Conservation (phyloP, 2,888 invertebrate genomes). For the Stegophylla sp. region DNA sequence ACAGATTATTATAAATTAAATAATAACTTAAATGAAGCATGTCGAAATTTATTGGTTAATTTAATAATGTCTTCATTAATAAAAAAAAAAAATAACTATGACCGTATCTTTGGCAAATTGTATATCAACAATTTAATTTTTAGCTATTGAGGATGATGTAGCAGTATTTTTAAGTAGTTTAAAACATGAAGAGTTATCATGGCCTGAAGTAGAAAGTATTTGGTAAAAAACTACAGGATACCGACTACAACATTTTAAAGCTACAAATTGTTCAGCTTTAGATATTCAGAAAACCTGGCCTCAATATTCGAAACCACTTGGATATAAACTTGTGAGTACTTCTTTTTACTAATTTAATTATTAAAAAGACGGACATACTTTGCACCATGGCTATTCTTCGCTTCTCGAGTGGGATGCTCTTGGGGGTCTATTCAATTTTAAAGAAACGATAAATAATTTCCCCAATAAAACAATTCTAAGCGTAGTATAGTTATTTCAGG, state of each 20-base stretch:
- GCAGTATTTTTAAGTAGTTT: not conserved
- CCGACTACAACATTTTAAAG: not conserved
- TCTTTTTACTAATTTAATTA: too few relatives aligned
- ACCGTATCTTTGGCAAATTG: not conserved
- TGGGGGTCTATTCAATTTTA: too few relatives aligned
- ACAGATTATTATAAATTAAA: not conserved
- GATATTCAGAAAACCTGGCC: not conserved
- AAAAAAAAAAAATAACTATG: not conserved
- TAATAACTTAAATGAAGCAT: not conserved
- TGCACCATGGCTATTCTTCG: too few relatives aligned
- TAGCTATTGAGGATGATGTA: not conserved
- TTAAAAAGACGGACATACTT: too few relatives aligned
- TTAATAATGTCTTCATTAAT: not conserved
- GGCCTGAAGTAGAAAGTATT: not conserved
- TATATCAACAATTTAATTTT: not conserved
- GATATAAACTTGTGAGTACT: conserved; percentile 4
- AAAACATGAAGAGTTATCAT: not conserved
- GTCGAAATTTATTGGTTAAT: not conserved
- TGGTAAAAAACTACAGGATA: not conserved
- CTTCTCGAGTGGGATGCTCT: too few relatives aligned
- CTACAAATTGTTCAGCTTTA: not conserved
- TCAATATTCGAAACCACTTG: not conserved
- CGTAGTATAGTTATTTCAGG: too few relatives aligned
- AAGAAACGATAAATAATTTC: too few relatives aligned
- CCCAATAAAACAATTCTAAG: too few relatives aligned